These are phyloP conservation scores for Gallinago stenura DNA, from an alignment of 2,797 vertebrate genomes.

Conservation along the genomic window DNA sequence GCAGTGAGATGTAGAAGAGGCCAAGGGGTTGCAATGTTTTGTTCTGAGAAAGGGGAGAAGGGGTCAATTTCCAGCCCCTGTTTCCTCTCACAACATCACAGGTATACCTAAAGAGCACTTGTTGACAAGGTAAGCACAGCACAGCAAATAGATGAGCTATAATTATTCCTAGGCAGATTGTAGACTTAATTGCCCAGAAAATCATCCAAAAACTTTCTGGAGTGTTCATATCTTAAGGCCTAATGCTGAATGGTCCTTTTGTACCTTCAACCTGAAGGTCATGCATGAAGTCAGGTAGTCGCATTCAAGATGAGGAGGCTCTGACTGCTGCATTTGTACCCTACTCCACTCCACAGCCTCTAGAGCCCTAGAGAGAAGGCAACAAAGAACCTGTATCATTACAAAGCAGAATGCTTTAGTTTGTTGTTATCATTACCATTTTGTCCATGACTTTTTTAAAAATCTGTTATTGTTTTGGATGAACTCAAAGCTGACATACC, in stretches of 20 bases:
- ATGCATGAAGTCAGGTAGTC: neutral
- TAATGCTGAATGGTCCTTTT: neutral
- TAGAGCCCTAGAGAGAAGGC: neutral
- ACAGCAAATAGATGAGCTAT: neutral
- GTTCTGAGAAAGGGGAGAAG: neutral
- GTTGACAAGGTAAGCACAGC: neutral
- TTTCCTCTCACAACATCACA: neutral
- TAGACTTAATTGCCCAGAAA: conserved; percentile 18
- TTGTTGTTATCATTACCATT: neutral
- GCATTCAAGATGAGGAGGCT: neutral
- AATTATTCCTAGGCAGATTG: neutral
- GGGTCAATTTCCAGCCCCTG: neutral
- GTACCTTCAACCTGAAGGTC: neutral
- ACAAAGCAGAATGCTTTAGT: neutral
- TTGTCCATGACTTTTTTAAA: neutral
- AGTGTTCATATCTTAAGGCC: neutral
- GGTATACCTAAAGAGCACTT: neutral
- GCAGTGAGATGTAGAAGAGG: neutral
- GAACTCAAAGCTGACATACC: neutral
- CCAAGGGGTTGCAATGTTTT: neutral
- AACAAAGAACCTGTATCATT: neutral
- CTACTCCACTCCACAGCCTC: neutral
- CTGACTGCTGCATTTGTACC: neutral
- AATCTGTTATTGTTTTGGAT: neutral
- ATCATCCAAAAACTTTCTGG: neutral